phyloP scores from a whole-genome alignment of 2,113 vertebrate genomes.

The Syrmaticus mikado region DNA sequence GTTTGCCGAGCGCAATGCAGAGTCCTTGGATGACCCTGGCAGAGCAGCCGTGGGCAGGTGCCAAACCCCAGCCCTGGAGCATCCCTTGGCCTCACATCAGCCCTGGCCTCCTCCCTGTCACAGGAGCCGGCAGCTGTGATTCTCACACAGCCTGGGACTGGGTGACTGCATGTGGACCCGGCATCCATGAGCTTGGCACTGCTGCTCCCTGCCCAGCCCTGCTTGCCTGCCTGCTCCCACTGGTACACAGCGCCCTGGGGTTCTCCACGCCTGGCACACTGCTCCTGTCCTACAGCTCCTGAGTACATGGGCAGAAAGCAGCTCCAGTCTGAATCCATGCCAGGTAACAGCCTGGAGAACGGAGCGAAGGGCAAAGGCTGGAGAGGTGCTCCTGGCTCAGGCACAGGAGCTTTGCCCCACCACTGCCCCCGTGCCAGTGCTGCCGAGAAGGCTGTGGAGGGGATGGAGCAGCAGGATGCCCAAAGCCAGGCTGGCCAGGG shows the following conservation, averaged over 20 bases:
- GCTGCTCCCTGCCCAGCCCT: background rate
- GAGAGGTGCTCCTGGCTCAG: background rate
- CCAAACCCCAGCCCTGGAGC: slow-evolving; percentile 53
- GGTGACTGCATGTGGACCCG: accelerated
- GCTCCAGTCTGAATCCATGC: background rate
- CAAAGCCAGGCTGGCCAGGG: background rate
- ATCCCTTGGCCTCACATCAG: slow-evolving; percentile 35
- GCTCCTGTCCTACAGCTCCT: background rate
- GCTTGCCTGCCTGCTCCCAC: accelerated
- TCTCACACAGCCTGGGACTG: accelerated
- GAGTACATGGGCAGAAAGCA: accelerated
- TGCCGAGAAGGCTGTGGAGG: background rate
- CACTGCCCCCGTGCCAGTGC: background rate
- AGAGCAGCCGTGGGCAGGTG: background rate
- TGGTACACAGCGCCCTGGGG: accelerated
- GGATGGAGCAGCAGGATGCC: background rate
- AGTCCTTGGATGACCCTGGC: slow-evolving; percentile 38
- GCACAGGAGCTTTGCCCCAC: background rate
- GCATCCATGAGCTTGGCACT: accelerated
- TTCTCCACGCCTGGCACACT: background rate
- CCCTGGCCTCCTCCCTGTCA: accelerated
- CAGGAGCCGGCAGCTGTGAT: background rate
- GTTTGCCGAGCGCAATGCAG: background rate
- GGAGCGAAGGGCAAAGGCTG: background rate
- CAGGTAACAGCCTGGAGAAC: background rate